Base-by-base conservation (phyloP, 2,888 invertebrate genomes). In the Caprella mutica region DNA sequence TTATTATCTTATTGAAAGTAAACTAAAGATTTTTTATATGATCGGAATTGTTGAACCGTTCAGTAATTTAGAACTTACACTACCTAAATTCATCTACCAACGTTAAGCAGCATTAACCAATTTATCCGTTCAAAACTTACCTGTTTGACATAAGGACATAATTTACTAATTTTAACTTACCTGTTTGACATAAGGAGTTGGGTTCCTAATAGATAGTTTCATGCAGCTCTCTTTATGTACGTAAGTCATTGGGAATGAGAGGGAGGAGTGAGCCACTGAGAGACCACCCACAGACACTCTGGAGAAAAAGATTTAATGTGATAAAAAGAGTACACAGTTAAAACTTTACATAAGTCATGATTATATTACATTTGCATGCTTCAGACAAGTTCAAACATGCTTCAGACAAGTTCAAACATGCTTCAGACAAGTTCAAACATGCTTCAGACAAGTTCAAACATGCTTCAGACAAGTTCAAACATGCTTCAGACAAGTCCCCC, bases 171-270 rank as follows among this genome's bases (percentile, higher is more conserved):
- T n/a, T n/a, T n/a, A 5, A 14, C 26, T 26, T 17, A 44, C 44
- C 30, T 48, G 48, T 30, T 48, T 48, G 19, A 19, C 19, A 19
- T 17, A 24, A 17, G n/a, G 4, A 24, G 30, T 30, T 17, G 30
- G 30, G 19, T 48, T 48, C 48, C 30, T 48, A 6, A 48, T n/a
- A 5, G 48, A 21, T 17, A 48, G 30, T 14, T 48, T 48, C n/a
- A 29, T 21, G 30, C 30, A 26, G 26, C 26, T 26, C 48, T 48
- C 29, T 21, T 30, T 48, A n/a, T 30, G 29, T 5, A 30, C 48
- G 4, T 17, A 3, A 5, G 48, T 48, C 29, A 48, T 48, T 19
- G 48, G 48, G 30, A 48, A 48, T 9, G 27, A 17, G 19, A 48
- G 27, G n/a, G 5, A 12, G 29, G 48, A 29, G 19, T 29, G 48